Conservation (phyloP, 2,113 vertebrate genomes). For the Acanthisitta chloris region DNA sequence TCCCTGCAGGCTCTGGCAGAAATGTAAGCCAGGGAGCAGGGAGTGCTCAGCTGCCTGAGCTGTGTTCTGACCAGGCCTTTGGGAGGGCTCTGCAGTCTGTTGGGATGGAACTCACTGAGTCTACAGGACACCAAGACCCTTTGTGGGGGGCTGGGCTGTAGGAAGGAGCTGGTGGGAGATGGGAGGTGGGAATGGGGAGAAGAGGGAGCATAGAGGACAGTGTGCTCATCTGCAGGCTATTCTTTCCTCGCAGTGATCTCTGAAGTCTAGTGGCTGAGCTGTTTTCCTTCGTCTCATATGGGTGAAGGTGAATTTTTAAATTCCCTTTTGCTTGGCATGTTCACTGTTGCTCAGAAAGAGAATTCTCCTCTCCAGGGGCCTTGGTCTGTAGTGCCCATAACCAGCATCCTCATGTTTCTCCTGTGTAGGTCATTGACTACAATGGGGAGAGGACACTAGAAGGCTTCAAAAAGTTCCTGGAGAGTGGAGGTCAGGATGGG, state of each 20-base stretch:
- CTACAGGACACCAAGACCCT: not conserved
- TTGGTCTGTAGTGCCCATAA: not conserved
- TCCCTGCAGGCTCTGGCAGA: slow-evolving; percentile 84
- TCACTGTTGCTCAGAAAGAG: slow-evolving; percentile 52
- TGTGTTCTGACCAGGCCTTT: not conserved
- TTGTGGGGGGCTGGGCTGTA: not conserved
- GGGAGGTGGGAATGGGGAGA: not conserved
- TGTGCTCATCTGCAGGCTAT: slow-evolving; percentile 62
- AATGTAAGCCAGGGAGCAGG: slow-evolving; percentile 73
- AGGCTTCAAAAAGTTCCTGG: slow-evolving; percentile 93
- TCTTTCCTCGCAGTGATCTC: slow-evolving; percentile 61
- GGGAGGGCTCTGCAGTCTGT: not conserved
- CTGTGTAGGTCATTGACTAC: slow-evolving; percentile 89
- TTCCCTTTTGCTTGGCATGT: slow-evolving; percentile 63
- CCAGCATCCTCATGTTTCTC: not conserved
- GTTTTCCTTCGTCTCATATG: slow-evolving; percentile 61
- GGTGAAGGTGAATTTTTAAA: slow-evolving; percentile 68
- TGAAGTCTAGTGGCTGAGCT: slow-evolving; percentile 66
- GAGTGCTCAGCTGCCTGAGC: not conserved
- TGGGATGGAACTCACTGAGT: not conserved
- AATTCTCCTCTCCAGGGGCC: slow-evolving; percentile 23
- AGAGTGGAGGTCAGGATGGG: slow-evolving; percentile 93
- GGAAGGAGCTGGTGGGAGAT: not conserved
- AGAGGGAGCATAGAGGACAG: slow-evolving; percentile 6
- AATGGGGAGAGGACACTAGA: slow-evolving; percentile 95